phyloP scores from a whole-genome alignment of 2,888 invertebrate genomes.

The Tribolium freemani region DNA sequence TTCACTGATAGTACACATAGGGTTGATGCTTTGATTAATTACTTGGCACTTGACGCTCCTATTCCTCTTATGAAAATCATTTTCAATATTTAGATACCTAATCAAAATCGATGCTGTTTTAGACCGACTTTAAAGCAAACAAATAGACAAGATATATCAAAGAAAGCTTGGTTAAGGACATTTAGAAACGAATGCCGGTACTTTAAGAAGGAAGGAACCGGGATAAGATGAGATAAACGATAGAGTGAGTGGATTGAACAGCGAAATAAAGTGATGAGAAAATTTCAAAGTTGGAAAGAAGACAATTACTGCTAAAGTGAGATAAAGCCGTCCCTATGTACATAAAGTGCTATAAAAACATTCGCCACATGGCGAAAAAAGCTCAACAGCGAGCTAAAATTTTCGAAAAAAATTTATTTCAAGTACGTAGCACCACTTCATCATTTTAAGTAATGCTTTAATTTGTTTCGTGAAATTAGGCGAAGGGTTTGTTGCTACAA shows the following conservation, averaged over 20 bases:
- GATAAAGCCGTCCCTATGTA: constrained; percentile 53
- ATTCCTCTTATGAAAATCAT: not conserved
- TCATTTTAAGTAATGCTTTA: constrained; percentile 33
- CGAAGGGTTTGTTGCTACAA: constrained; percentile 23
- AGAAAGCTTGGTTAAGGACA: constrained; percentile 63
- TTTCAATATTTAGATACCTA: constrained; percentile 45
- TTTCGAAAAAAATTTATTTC: constrained; percentile 12
- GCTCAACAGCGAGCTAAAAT: constrained; percentile 22
- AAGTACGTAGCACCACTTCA: constrained; percentile 4
- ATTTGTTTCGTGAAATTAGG: constrained; percentile 31
- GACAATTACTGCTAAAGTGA: constrained; percentile 61
- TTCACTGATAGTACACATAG: constrained; percentile 12
- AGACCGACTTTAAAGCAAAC: constrained; percentile 60
- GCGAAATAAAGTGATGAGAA: constrained; percentile 65
- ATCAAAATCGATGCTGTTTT: constrained; percentile 59
- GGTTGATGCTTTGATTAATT: constrained; percentile 25
- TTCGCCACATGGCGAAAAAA: constrained; percentile 45
- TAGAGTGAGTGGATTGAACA: constrained; percentile 65
- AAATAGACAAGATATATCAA: constrained; percentile 65
- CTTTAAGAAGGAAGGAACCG: constrained; percentile 62
- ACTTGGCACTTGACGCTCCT: constrained; percentile 9
- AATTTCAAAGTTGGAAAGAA: constrained; percentile 63
- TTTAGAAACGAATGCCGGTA: constrained; percentile 62
- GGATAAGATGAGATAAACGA: constrained; percentile 65
- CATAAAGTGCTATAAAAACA: constrained; percentile 49